Base-by-base conservation (phyloP, 2,113 vertebrate genomes). In the Carassius gibelio region DNA sequence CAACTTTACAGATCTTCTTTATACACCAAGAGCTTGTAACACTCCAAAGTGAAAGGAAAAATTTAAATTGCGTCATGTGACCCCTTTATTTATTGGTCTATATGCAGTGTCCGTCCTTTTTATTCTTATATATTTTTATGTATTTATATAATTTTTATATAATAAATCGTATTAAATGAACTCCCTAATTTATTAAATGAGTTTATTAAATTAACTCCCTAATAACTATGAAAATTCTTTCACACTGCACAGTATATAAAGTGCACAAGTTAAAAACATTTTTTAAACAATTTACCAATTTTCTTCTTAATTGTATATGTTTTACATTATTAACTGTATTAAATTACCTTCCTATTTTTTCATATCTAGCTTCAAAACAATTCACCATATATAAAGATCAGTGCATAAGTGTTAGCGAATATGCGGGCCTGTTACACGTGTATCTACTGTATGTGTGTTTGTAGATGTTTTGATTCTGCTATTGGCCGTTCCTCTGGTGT, bases 401-500 rank as follows among this genome's bases (percentile, higher is more conserved):
- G 21, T 13, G 19, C 74, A 26, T 3, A 50, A 52, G 79, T 78
- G 48, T 72, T 57, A 75, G 76, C 69, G 36, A 85, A 66, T 81
- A 64, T 83, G 50, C 74, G 69, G 6, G 1, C 17, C 74, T 64
- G 75, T 61, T 72, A 66, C 76, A 38, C 48, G 9, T 62, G 52
- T 50, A 10, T 13, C 9, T n/a, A n/a, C n/a, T n/a, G 74, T 72
- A 42, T 86, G 85, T 77, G 50, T 74, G 36, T 78, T 2, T 72
- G 80, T 75, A 71, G 30, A 55, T 86, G 71, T 87, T 62, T 62
- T 52, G 66, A 19, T 34, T 42, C 50, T 64, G 78, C 85, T 78
- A n/a, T 74, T 59, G 68, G 83, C 72, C 26, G 50, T 85, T 45
- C 84, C 75, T 68, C 59, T 69, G 68, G 81, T 68, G 75, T 80